phyloP scores from a whole-genome alignment of 1,140 invertebrate genomes.

The Tetramorium parvispinum region DNA sequence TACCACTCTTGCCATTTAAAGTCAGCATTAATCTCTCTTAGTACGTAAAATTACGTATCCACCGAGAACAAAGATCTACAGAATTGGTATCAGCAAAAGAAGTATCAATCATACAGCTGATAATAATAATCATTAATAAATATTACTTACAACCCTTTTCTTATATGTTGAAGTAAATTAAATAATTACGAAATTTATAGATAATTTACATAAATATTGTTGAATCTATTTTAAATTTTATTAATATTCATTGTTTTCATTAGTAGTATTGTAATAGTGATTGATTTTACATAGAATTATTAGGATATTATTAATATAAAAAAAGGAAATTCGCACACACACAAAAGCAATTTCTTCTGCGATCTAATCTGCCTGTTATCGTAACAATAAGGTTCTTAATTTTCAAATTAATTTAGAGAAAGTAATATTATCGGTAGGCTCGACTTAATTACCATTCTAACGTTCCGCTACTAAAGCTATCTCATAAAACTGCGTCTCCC shows the following conservation, averaged over 20 bases:
- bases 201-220: not conserved
- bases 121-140: not conserved
- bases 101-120: not conserved
- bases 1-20: constrained; percentile 45
- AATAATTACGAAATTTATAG: not conserved
- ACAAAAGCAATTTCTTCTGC: not conserved
- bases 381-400: constrained; percentile 60
- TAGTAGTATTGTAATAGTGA: not conserved
- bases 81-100: not conserved
- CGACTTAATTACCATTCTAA: constrained; percentile 76
- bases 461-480: constrained; percentile 70
- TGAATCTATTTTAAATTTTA: not conserved
- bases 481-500: constrained; percentile 72
- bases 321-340: not conserved
- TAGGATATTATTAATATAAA: constrained; percentile 1
- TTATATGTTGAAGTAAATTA: not conserved
- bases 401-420: constrained; percentile 82
- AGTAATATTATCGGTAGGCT: constrained; percentile 73
- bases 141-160: not conserved
- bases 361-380: not conserved
- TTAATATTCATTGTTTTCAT: not conserved
- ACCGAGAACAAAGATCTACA: not conserved
- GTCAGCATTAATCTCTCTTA: constrained; percentile 35
- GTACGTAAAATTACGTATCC: not conserved
- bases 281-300: not conserved